Conservation (phyloP, 2,888 invertebrate genomes). For the Diabrotica balteata region DNA sequence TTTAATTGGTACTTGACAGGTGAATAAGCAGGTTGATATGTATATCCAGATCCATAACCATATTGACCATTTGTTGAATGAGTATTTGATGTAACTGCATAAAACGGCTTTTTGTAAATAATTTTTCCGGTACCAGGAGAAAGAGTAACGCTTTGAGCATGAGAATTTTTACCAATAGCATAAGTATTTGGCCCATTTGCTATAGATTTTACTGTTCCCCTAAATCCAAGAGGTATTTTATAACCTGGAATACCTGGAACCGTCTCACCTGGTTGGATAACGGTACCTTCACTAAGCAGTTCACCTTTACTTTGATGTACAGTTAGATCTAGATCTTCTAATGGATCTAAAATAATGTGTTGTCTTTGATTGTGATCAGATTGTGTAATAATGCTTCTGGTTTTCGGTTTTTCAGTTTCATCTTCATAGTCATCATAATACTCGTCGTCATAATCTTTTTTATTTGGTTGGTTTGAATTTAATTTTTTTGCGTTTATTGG, state of each 20-base stretch:
- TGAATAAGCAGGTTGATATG: slow-evolving; percentile 51
- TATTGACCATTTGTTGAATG: slow-evolving; percentile 50
- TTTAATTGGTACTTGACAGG: slow-evolving; percentile 54
- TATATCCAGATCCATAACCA: slow-evolving; percentile 55
- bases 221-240: slow-evolving; percentile 70
- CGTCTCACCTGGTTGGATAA: slow-evolving; percentile 71
- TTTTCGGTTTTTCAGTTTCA: slow-evolving; percentile 35
- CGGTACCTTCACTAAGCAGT: slow-evolving; percentile 63
- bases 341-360: slow-evolving; percentile 67
- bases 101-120: slow-evolving; percentile 52
- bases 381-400: slow-evolving; percentile 41
- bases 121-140: slow-evolving; percentile 54
- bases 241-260: slow-evolving; percentile 72
- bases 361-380: slow-evolving; percentile 64
- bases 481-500: slow-evolving; percentile 2
- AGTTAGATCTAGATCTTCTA: slow-evolving; percentile 66
- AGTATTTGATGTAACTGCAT: slow-evolving; percentile 54
- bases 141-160: slow-evolving; percentile 70
- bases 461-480: slow-evolving; percentile 1
- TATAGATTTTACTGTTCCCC: slow-evolving; percentile 70
- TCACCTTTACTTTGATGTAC: slow-evolving; percentile 67
- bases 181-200: slow-evolving; percentile 68
- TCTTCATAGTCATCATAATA: slow-evolving; percentile 64
- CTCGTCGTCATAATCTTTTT: slow-evolving; percentile 40
- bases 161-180: slow-evolving; percentile 69